These are phyloP conservation scores for Etheostoma cragini DNA, from an alignment of 2,113 vertebrate genomes.

Conservation along the genomic window DNA sequence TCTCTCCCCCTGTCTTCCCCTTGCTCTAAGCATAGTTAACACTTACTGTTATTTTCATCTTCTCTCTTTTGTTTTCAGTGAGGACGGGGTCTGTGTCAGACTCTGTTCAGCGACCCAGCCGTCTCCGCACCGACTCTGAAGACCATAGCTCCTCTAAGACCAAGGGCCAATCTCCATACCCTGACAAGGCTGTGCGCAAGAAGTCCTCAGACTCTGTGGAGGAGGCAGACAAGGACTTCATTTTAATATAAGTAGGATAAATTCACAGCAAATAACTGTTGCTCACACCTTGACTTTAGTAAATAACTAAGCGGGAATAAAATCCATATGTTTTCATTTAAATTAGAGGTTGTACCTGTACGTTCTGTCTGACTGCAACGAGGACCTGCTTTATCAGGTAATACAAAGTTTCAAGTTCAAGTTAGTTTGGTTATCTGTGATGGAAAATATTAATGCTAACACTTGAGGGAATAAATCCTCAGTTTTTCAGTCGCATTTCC, in stretches of 20 bases:
- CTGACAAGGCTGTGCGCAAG: constrained; percentile 81
- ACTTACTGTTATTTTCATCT: neutral
- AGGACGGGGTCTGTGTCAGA: constrained; percentile 66
- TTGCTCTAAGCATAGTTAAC: neutral
- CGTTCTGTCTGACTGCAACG: constrained; percentile 32
- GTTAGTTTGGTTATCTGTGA: constrained; percentile 28
- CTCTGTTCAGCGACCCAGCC: constrained; percentile 81
- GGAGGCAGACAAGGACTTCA: constrained; percentile 93
- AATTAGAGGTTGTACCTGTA: constrained; percentile 18
- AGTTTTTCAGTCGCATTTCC: constrained; percentile 6
- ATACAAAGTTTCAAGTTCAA: constrained; percentile 21
- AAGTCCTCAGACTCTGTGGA: constrained; percentile 91
- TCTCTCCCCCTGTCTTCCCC: neutral
- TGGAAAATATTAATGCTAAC: neutral
- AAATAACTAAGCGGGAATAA: constrained; percentile 23
- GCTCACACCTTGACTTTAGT: constrained; percentile 9
- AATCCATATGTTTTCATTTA: constrained; percentile 40
- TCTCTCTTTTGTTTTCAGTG: constrained; percentile 52
- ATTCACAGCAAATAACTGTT: constrained; percentile 8
- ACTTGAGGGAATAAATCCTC: neutral
- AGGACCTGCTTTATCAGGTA: constrained; percentile 31
- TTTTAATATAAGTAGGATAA: constrained; percentile 86
- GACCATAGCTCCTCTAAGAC: constrained; percentile 76
- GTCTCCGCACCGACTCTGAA: constrained; percentile 83
- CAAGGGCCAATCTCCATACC: constrained; percentile 83